phyloP scores from a whole-genome alignment of 1,140 invertebrate genomes.

The Drosophila ananassae region DNA sequence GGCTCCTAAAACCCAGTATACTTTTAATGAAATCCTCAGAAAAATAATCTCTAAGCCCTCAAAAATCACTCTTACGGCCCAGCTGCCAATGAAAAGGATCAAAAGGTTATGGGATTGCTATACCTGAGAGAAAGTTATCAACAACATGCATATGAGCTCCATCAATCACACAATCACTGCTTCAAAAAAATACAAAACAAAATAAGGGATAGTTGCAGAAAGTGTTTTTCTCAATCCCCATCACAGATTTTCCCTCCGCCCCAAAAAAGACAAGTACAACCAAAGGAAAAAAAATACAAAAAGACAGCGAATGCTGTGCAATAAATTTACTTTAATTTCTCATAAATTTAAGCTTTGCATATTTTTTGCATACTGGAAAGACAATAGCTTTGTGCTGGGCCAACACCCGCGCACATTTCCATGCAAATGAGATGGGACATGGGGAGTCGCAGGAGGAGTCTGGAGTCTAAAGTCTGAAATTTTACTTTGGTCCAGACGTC shows the following conservation, averaged over 20 bases:
- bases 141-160: slow-evolving; percentile 50
- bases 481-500: slow-evolving; percentile 24
- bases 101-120: slow-evolving; percentile 30
- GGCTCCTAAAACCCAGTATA: too few relatives aligned
- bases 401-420: slow-evolving; percentile 81
- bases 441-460: slow-evolving; percentile 35
- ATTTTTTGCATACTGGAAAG: slow-evolving; percentile 70
- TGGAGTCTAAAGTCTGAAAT: not conserved
- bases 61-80: not conserved
- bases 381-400: slow-evolving; percentile 71
- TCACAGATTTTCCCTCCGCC: slow-evolving; percentile 28
- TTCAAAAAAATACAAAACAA: not conserved
- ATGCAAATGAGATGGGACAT: slow-evolving; percentile 69
- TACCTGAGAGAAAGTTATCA: slow-evolving; percentile 68
- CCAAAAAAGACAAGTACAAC: slow-evolving; percentile 9
- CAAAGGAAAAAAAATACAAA: not conserved
- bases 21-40: not conserved
- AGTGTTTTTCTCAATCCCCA: slow-evolving; percentile 59
- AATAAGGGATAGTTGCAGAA: slow-evolving; percentile 65
- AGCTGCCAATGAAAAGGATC: slow-evolving; percentile 17
- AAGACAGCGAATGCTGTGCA: slow-evolving; percentile 63
- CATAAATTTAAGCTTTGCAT: slow-evolving; percentile 81
- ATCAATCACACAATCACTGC: slow-evolving; percentile 72
- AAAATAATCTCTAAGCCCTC: not conserved
- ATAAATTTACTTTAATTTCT: slow-evolving; percentile 83